Base-by-base conservation (phyloP, 2,797 vertebrate species). In the Pyrocephalus nanus region DNA sequence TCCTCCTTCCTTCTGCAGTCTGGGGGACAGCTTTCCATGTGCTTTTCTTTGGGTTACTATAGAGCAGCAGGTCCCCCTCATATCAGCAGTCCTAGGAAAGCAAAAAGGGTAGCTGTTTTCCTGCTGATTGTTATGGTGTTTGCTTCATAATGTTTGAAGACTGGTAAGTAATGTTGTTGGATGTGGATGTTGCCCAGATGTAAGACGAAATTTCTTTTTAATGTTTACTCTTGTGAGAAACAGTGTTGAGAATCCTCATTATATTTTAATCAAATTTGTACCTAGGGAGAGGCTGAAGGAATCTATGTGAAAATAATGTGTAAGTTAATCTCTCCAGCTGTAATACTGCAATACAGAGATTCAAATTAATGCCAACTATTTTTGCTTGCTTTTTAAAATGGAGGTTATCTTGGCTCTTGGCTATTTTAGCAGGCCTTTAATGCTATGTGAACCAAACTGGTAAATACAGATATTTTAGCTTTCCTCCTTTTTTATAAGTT, bases 241-340 rank as follows among this genome's bases (percentile, higher is more conserved):
- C 60, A 71, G 38, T 95, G 92, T 91, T 67, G 51, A 94, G 88
- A 65, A 86, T 90, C 73, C 85, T 94, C 83, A 89, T 95, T 92
- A 95, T 86, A 92, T 90, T 93, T 94, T 94, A 94, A 95, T 96
- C 77, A 84, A 29, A 73, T 93, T 88, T 88, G n/a, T 95, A 94
- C 77, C 92, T 95, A 82, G 88, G 77, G 94, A 96, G 77, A 93
- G 32, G 86, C 93, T 93, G 53, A 94, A 90, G 71, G 86, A 94
- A 92, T 53, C 58, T 79, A 3, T 78, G 62, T 81, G 74, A 86
- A 91, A 94, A 91, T 91, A 88, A 86, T 86, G 29, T 23, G 5
- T 66, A 81, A 94, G 53, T 92, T 95, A 88, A 92, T 95, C 57
- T 95, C 57, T 90, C 48, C 62, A 86, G 53, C 67, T 95, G 82